Evolutionary conservation across 2,888 invertebrate genomes (phyloP).

Genomic region (Colletes collaris): DNA sequence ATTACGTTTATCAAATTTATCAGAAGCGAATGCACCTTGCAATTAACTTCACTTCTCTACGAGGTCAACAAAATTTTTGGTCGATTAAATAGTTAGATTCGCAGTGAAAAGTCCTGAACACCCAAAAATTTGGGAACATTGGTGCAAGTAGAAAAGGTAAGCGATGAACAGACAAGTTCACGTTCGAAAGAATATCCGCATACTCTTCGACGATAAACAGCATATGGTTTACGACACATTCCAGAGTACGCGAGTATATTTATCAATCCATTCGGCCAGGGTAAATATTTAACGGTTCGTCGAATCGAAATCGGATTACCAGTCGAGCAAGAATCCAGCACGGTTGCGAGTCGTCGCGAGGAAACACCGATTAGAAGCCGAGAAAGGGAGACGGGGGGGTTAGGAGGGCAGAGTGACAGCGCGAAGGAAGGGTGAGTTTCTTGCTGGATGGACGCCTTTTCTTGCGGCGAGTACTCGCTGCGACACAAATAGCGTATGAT

Average conservation of each 20-base stretch:
- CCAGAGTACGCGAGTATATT: neutral
- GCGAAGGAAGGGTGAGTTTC: slow-evolving; percentile 48
- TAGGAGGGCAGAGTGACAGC: slow-evolving; percentile 41
- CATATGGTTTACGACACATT: no score
- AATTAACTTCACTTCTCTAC: no score
- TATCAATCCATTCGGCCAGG: slow-evolving; percentile 14
- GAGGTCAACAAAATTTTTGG: no score
- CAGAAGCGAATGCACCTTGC: no score
- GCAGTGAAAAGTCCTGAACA: no score
- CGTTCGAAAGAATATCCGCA: no score
- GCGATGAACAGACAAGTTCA: no score
- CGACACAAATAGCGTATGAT: slow-evolving; percentile 75
- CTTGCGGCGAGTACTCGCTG: slow-evolving; percentile 68
- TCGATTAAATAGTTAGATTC: no score
- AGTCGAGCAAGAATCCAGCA: slow-evolving; percentile 14
- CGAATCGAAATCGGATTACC: slow-evolving; percentile 24
- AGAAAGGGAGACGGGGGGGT: slow-evolving; percentile 12
- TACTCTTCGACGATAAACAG: neutral
- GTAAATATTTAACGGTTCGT: slow-evolving; percentile 34
- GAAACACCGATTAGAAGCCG: slow-evolving; percentile 59
- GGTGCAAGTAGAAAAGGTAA: no score
- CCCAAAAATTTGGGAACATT: no score
- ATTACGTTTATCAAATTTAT: no score
- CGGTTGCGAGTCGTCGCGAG: slow-evolving; percentile 21
- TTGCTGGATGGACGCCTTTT: slow-evolving; percentile 79